These are phyloP conservation scores for Borostomias antarcticus DNA, from an alignment of 2,797 vertebrate genomes.

Conservation along the genomic window DNA sequence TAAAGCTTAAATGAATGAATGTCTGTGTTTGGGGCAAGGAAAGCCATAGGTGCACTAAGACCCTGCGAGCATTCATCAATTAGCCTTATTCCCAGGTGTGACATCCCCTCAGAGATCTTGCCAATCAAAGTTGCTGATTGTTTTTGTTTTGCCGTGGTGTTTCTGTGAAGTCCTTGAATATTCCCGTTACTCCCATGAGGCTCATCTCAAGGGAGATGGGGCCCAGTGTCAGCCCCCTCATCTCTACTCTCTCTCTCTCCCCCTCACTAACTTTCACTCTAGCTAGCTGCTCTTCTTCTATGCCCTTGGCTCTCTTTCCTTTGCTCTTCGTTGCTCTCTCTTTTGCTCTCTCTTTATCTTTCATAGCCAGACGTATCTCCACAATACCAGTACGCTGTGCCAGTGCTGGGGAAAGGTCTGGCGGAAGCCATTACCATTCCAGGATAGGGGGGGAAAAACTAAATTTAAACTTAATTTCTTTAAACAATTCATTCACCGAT, in stretches of 20 bases:
- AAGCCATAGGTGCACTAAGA: slow-evolving; percentile 15
- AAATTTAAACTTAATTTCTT: too few relatives aligned
- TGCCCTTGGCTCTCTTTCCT: not conserved
- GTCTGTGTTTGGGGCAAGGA: not conserved
- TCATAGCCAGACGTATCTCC: not conserved
- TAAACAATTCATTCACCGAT: too few relatives aligned
- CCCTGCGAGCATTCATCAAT: slow-evolving; percentile 37
- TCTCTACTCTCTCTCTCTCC: slow-evolving; percentile 2
- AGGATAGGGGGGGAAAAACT: too few relatives aligned
- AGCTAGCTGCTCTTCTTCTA: not conserved
- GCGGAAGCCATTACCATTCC: too few relatives aligned
- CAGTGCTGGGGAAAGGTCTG: slow-evolving; percentile 32
- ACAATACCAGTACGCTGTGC: slow-evolving; percentile 6
- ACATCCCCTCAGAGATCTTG: slow-evolving; percentile 34
- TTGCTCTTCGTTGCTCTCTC: slow-evolving; percentile 1
- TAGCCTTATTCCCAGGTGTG: slow-evolving; percentile 35
- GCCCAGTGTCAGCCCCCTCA: slow-evolving; percentile 8
- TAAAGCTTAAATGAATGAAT: too few relatives aligned
- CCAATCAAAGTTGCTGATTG: slow-evolving; percentile 57
- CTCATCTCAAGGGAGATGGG: slow-evolving; percentile 3
- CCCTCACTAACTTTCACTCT: slow-evolving; percentile 1
- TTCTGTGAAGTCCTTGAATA: slow-evolving; percentile 12
- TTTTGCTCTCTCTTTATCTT: not conserved
- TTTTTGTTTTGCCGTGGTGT: slow-evolving; percentile 43
- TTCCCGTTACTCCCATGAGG: slow-evolving; percentile 1